Evolutionary conservation across 92 coral and sea anemone species (phyloP), one percentile per base, ranked within the genome.

Genomic region (Muricea muricata): DNA sequence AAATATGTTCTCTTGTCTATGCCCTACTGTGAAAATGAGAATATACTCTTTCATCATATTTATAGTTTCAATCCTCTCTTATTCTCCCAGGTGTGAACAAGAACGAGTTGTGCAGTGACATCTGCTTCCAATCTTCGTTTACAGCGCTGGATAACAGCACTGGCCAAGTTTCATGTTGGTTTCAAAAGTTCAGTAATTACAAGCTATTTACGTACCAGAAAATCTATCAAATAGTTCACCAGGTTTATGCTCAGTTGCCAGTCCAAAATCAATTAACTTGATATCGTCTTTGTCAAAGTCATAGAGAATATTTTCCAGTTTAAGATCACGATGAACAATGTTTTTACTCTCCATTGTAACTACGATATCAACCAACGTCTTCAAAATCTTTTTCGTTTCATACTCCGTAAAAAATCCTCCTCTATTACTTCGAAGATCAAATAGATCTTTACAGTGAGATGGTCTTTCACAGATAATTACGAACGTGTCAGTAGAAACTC

Each of bases 201-300:
- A 13, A 6, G 50, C 10, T 35, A 25, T 1, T 7, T n/a, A 33
- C 78, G 37, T 1, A 33, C 78, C 48, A 39, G 54, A 2, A 17
- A 37, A 71, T 25, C 40, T 0, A 7, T 40, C 18, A 17, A 26
- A 8, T 37, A 37, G 6, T 40, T 33, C 15, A 1, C 78, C 78
- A 33, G 50, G 28, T 71, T 13, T 4, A 71, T 33, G 37, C 7
- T 33, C 18, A 5, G 48, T 37, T 37, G 78, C 78, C 5, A 71
- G 56, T 35, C 78, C 78, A 71, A 71, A 71, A 23, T 71, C 78
- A 71, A 71, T 71, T 18, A 71, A 37, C 54, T 71, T 71, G 11
- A 71, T 39, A 12, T 33, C 50, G 7, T 39, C 55, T 33, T 4
- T 71, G 26, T 71, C 78, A 11, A 35, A 71, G 55, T 71, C 78